These are phyloP conservation scores for Megastigmus dorsalis DNA, from an alignment of 2,888 invertebrate genomes.

Conservation along the genomic window DNA sequence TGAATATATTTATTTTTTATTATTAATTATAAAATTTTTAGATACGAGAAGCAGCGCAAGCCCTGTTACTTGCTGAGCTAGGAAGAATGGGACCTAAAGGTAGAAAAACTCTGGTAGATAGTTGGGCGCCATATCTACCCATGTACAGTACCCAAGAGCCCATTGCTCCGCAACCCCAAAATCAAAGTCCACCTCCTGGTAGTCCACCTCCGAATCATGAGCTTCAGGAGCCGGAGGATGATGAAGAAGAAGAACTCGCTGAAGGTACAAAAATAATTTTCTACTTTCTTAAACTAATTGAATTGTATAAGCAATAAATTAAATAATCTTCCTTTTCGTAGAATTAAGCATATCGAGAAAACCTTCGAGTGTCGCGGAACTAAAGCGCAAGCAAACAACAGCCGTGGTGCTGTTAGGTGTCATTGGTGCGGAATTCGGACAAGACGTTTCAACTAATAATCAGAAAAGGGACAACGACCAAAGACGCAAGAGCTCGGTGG, in stretches of 20 bases:
- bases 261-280: conserved; percentile 77
- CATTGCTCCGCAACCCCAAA: conserved; percentile 81
- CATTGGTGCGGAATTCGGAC: conserved; percentile 98
- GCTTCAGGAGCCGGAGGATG: conserved; percentile 80
- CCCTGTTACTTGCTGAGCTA: conserved; percentile 93
- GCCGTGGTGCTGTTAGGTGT: conserved; percentile 97
- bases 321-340: conserved; percentile 55
- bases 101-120: conserved; percentile 92
- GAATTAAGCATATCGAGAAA: conserved; percentile 80
- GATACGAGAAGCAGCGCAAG: conserved; percentile 96
- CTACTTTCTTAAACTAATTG: background rate
- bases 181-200: conserved; percentile 73
- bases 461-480: conserved; percentile 79
- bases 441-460: conserved; percentile 88
- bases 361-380: conserved; percentile 88
- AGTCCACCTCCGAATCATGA: conserved; percentile 67
- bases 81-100: conserved; percentile 92
- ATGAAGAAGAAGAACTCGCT: conserved; percentile 87
- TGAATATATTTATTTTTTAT: background rate
- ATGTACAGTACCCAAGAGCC: conserved; percentile 88
- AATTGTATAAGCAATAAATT: background rate
- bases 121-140: conserved; percentile 97
- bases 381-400: conserved; percentile 96
- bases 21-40: conserved; percentile 60
- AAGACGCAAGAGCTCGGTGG: conserved; percentile 87